These are phyloP conservation scores for Drosophila mayaguana DNA, from an alignment of 2,888 invertebrate species.

Conservation along the genomic window DNA sequence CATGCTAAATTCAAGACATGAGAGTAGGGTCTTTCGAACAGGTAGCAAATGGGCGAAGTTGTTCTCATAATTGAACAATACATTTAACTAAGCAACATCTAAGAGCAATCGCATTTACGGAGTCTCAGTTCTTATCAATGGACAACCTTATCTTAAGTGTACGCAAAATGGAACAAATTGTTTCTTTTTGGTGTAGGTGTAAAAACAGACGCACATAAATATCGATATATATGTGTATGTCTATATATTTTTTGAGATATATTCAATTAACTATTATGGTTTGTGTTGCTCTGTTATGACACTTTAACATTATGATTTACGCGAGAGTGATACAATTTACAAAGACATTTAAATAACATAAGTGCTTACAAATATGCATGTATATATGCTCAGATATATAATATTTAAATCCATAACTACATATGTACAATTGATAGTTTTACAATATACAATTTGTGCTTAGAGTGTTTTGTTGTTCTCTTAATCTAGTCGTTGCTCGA, in stretches of 20 bases:
- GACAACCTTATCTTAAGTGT: slow-evolving; percentile 44
- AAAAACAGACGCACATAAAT: slow-evolving; percentile 7
- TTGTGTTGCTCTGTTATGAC: slow-evolving; percentile 52
- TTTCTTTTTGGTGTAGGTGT: neutral
- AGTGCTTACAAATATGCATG: slow-evolving; percentile 34
- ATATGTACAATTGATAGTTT: slow-evolving; percentile 51
- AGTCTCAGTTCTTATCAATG: slow-evolving; percentile 17
- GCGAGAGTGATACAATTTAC: slow-evolving; percentile 43
- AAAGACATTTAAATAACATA: slow-evolving; percentile 60
- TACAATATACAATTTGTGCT: slow-evolving; percentile 33
- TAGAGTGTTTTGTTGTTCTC: slow-evolving; percentile 4
- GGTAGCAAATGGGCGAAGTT: slow-evolving; percentile 5
- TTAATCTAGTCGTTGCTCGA: slow-evolving; percentile 14
- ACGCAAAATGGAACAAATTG: slow-evolving; percentile 12
- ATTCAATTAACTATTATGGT: slow-evolving; percentile 47
- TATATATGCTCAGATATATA: slow-evolving; percentile 10
- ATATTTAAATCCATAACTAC: slow-evolving; percentile 58
- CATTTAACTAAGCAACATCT: slow-evolving; percentile 4
- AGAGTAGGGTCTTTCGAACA: neutral
- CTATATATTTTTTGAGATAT: slow-evolving; percentile 26
- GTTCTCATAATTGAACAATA: slow-evolving; percentile 30
- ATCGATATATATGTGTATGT: slow-evolving; percentile 17
- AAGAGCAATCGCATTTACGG: slow-evolving; percentile 3
- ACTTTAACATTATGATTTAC: slow-evolving; percentile 35
- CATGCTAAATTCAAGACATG: neutral